Base-by-base conservation (phyloP, 2,113 vertebrate genomes). In the Pandion haliaetus region DNA sequence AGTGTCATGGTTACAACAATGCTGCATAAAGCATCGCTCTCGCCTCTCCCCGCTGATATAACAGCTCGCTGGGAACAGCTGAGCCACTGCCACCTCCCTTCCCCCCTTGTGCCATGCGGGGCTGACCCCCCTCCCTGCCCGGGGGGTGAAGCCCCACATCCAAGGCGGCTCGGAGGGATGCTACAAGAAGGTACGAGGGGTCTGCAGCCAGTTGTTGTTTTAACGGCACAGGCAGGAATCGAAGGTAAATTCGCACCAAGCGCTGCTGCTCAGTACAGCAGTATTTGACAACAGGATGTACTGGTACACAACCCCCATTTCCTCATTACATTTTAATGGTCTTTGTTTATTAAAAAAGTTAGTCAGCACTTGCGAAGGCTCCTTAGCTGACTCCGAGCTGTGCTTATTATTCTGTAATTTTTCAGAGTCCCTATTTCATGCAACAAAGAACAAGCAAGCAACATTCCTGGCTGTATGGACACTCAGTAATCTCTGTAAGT, bases 1-100 rank as follows among this genome's bases (percentile, higher is more conserved):
- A 91, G 83, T 96, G 97, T 57, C 97, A 97, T 96, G 94, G 97
- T 97, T 97, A 98, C 97, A 92, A 82, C 90, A 95, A 89, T 84
- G 92, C 95, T 58, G 95, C 95, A 80, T 36, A 92, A 82, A 96
- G 95, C 88, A 19, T 61, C 38, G 8, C 95, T 82, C 94, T 77
- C 88, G 73, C 78, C 93, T 87, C 95, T 94, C 62, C 65, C 86
- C n/a, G 61, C 87, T 34, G 47, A 91, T 47, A 45, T 8, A 90
- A 88, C 54, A 62, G 86, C 90, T 82, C 72, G 47, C 63, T 17
- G 71, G 71, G 44, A 95, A 55, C 71, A 73, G 73, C 94, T 58
- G 58, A 91, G 82, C 94, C 71, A 20, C 62, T 45, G 25, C 40
- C 44, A 57, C 65, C 82, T 71, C 76, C 59, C 49, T 34, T 17